Evolutionary conservation across 2,797 vertebrate species (phyloP).

Genomic region (Fistularia tabacaria): DNA sequence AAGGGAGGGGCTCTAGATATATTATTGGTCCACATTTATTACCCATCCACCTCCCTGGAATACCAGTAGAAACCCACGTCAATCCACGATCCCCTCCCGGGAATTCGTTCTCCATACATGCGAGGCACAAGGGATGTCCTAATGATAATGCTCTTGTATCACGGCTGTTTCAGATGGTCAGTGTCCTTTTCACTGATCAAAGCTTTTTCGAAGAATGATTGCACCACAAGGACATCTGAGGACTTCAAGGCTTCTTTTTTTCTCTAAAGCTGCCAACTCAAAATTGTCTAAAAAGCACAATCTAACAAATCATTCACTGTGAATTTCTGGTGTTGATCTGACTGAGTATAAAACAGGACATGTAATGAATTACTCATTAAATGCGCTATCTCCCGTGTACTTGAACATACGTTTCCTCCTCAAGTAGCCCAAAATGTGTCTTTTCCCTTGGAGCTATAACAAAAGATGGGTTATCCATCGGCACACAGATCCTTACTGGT

Average conservation of each 20-base stretch:
- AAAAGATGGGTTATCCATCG: conserved; percentile 19
- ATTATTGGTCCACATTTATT: conserved; percentile 54
- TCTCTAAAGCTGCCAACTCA: conserved; percentile 56
- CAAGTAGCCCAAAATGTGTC: conserved; percentile 26
- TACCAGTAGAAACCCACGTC: conserved; percentile 42
- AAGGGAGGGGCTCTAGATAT: conserved; percentile 49
- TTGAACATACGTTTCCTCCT: conserved; percentile 20
- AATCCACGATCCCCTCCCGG: conserved; percentile 19
- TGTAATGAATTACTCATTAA: conserved; percentile 27
- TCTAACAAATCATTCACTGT: conserved; percentile 34
- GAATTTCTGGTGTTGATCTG: conserved; percentile 36
- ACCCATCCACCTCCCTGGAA: conserved; percentile 55
- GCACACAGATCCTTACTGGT: conserved; percentile 31
- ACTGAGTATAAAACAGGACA: conserved; percentile 45
- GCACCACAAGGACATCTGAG: conserved; percentile 58
- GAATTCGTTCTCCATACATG: conserved; percentile 14
- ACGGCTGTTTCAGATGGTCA: conserved; percentile 45
- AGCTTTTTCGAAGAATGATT: conserved; percentile 54
- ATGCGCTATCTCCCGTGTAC: conserved; percentile 7
- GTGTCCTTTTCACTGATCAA: conserved; percentile 42
- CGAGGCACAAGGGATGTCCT: conserved; percentile 56
- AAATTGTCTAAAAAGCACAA: conserved; percentile 48
- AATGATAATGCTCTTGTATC: conserved; percentile 43
- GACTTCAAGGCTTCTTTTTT: conserved; percentile 29
- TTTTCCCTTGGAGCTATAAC: conserved; percentile 25